Evolutionary conservation across 2,113 vertebrate species (phyloP), one percentile per base, ranked within the genome.

Genomic region (Cynopterus brachyotis): DNA sequence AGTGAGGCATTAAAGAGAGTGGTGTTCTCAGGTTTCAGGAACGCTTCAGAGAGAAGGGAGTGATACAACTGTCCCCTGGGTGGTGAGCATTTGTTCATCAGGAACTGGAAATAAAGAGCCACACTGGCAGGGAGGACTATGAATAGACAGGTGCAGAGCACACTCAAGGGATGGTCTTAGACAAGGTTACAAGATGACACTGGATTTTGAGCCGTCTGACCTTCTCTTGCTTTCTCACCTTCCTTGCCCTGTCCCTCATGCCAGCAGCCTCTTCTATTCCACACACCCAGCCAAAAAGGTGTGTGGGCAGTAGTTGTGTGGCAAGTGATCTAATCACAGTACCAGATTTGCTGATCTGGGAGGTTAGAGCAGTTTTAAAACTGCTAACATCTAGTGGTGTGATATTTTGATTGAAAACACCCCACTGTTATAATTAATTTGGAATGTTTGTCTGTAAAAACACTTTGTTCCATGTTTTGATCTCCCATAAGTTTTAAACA

Each of bases 291-390:
- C 69, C 70, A 57, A 81, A 28, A 24, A 87, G 83, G n/a, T 78
- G 40, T 45, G 35, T 86, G 89, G 73, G 53, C 76, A 67, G 88
- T 9, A 50, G 20, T 37, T 89, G 62, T 64, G 60, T 55, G 32
- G 42, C 32, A n/a, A 30, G 28, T 75, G 73, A 96, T 92, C 70
- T 96, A 55, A 88, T 95, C 89, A 78, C 62, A 80, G 95, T 40
- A 37, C 70, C 53, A 47, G 70, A 8, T 89, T 91, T 88, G 60
- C 88, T 75, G 35, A 92, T 72, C 80, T 64, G n/a, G 32, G 88
- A 84, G 45, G 42, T 84, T 69, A 89, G 70, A 70, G 66, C 55
- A 37, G 4, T 83, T 95, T 94, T 69, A 59, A 76, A 90, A 73
- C 47, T 76, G 3, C 79, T 82, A 91, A 55, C 30, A 12, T 55